phyloP scores from a whole-genome alignment of 1,140 invertebrate genomes.

The Prorops nasuta region DNA sequence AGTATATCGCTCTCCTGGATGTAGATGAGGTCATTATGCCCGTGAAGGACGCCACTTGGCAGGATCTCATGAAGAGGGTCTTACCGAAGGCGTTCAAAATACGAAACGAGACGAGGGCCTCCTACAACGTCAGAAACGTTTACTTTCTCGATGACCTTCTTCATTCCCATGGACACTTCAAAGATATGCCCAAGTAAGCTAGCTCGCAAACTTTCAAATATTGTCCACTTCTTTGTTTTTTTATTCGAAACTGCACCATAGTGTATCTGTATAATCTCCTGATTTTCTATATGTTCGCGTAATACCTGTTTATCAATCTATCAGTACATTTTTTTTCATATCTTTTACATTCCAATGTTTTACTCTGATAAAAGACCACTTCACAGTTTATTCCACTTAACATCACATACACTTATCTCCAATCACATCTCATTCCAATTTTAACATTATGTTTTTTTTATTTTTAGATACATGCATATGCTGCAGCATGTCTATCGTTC shows the following conservation, averaged over 20 bases:
- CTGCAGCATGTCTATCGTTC: slow-evolving; percentile 88
- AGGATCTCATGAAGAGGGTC: slow-evolving; percentile 73
- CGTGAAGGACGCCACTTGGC: slow-evolving; percentile 73
- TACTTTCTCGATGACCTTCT: slow-evolving; percentile 91
- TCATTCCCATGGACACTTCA: slow-evolving; percentile 78
- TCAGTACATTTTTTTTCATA: too few relatives aligned
- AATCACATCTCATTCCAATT: too few relatives aligned
- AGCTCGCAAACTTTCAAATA: background rate
- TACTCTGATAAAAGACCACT: too few relatives aligned
- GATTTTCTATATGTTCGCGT: too few relatives aligned
- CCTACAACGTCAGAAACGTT: slow-evolving; percentile 90
- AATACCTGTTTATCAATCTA: too few relatives aligned
- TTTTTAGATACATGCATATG: slow-evolving; percentile 82
- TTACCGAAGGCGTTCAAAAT: slow-evolving; percentile 67
- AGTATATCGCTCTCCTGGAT: slow-evolving; percentile 87
- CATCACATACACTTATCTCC: too few relatives aligned
- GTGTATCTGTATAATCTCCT: too few relatives aligned
- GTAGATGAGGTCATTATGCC: slow-evolving; percentile 96
- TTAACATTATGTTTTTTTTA: too few relatives aligned
- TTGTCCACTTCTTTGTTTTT: too few relatives aligned
- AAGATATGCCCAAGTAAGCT: slow-evolving; percentile 70
- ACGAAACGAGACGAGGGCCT: slow-evolving; percentile 74
- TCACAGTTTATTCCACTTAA: too few relatives aligned
- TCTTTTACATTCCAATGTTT: too few relatives aligned
- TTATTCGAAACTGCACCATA: too few relatives aligned